Percentiles rank a stretch among this genome's conserved stretches.
Evolutionary conservation across 2,797 vertebrate species (phyloP).

Genomic region (Oreonectes daqikongensis): DNA sequence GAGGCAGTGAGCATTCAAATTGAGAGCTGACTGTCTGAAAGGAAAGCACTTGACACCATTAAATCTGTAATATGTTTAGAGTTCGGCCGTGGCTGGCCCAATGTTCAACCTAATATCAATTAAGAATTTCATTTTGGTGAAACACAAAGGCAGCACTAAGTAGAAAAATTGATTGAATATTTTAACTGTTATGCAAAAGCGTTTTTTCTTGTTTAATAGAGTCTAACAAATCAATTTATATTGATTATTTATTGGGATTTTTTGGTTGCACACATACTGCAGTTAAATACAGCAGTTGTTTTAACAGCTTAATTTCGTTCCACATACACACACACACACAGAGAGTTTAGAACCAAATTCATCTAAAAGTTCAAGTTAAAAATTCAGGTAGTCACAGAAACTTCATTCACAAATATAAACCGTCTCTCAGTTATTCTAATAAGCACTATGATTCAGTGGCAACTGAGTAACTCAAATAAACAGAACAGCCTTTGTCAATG

Average conservation of each 20-base stretch:
- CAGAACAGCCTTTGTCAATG: background rate
- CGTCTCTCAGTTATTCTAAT: background rate
- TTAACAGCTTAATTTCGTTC: too few species aligned
- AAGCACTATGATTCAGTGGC: background rate
- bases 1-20: conserved; percentile 67
- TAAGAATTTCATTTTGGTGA: background rate
- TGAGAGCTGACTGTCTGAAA: conserved; percentile 70
- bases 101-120: conserved; percentile 20
- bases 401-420: background rate
- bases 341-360: too few species aligned
- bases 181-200: background rate
- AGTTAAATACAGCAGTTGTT: too few species aligned
- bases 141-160: background rate
- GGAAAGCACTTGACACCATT: conserved; percentile 70
- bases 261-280: background rate
- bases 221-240: too few species aligned
- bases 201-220: too few species aligned
- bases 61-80: conserved; percentile 60
- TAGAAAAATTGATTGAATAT: background rate
- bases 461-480: background rate
- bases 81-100: background rate
- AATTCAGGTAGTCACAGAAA: too few species aligned
- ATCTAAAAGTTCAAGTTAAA: too few species aligned
- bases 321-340: too few species aligned
- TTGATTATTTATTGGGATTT: too few species aligned